These are phyloP conservation scores for Carcina quercana DNA, from an alignment of 2,888 invertebrate genomes.

Conservation along the genomic window DNA sequence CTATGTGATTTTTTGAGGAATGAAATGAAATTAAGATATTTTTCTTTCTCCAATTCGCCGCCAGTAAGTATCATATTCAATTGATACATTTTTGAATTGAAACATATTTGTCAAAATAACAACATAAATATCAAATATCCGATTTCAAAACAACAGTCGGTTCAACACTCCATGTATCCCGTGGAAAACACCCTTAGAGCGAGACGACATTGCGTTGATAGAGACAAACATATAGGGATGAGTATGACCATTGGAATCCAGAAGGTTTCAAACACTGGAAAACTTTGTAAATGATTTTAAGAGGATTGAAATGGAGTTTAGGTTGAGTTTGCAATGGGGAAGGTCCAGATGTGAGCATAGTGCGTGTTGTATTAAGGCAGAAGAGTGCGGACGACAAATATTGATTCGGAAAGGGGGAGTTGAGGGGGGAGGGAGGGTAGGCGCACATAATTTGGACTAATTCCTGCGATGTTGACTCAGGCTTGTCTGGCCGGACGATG, in stretches of 20 bases:
- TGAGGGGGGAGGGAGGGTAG: constrained; percentile 28
- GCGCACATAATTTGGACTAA: constrained; percentile 73
- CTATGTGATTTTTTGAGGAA: no score
- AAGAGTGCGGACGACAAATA: constrained; percentile 75
- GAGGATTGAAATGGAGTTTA: constrained; percentile 14
- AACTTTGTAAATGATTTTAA: constrained; percentile 9
- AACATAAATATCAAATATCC: no score
- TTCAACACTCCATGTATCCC: constrained; percentile 31
- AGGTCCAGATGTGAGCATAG: constrained; percentile 47
- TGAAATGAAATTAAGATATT: no score
- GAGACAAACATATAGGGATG: constrained; percentile 63
- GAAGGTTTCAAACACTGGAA: constrained; percentile 25
- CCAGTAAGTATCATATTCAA: no score
- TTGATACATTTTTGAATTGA: no score
- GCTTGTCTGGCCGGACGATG: constrained; percentile 59
- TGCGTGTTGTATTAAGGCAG: constrained; percentile 72
- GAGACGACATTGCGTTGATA: constrained; percentile 65
- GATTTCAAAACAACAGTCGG: constrained; percentile 16
- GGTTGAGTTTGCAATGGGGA: constrained; percentile 5
- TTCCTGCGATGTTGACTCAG: constrained; percentile 67
- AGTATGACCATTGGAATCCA: constrained; percentile 30
- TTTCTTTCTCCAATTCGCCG: no score
- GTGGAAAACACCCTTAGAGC: constrained; percentile 59
- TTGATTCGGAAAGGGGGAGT: constrained; percentile 60
- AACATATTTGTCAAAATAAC: no score